A percentile compares a stretch with the other conserved stretches of the same genome.
Conservation (phyloP, 2,113 vertebrate genomes). For the Myanophis thanlyinensis region DNA sequence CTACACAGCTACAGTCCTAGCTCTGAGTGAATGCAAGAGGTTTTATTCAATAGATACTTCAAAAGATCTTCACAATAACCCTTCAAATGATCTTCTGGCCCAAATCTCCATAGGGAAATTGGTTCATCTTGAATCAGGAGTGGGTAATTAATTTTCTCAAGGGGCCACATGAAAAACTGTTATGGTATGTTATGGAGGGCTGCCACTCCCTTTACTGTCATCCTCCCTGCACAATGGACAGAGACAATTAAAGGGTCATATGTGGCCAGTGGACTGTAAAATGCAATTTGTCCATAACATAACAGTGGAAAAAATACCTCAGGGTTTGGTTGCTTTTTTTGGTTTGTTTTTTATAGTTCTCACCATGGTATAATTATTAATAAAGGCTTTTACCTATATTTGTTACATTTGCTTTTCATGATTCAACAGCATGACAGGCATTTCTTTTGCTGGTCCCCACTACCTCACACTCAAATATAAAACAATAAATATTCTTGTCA, state of each 20-base stretch:
- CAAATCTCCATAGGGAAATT: neutral
- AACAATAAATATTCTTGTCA: neutral
- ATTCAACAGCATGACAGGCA: neutral
- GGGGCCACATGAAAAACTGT: no score
- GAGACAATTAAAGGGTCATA: neutral
- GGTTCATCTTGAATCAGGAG: neutral
- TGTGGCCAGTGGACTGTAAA: neutral
- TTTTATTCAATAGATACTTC: neutral
- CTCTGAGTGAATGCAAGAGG: neutral
- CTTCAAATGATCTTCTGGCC: neutral
- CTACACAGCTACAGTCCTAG: neutral
- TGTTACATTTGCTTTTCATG: neutral
- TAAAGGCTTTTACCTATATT: neutral
- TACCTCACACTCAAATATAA: neutral
- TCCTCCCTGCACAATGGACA: neutral
- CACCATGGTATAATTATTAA: neutral
- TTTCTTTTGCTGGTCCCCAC: neutral
- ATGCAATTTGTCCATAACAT: neutral
- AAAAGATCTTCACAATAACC: neutral
- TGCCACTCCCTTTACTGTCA: neutral
- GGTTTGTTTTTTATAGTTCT: neutral
- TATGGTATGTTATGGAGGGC: no score
- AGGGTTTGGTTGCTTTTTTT: neutral
- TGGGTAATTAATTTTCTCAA: neutral
- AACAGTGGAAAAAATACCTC: neutral